Percentiles rank a stretch among this genome's conserved stretches.
Conservation (phyloP, 1,140 invertebrate genomes). For the Thrips palmi region DNA sequence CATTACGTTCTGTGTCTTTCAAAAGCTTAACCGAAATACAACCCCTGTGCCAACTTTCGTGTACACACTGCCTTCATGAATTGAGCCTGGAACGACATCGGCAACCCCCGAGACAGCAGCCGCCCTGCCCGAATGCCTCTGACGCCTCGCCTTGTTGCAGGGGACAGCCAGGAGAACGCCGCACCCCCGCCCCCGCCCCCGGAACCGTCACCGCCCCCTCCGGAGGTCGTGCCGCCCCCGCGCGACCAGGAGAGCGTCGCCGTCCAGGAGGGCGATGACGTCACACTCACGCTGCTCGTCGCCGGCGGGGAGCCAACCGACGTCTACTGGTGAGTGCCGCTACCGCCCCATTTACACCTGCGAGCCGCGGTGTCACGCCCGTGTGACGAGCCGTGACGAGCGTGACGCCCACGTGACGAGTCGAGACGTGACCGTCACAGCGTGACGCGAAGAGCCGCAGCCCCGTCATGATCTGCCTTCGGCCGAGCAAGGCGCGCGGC, state of each 20-base stretch:
- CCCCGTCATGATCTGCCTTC: background rate
- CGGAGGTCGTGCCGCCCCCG: too few relatives aligned
- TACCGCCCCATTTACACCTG: background rate
- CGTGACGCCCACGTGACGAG: background rate
- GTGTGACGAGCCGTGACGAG: slow-evolving; percentile 1
- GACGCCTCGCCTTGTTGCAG: too few relatives aligned
- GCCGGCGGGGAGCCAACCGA: slow-evolving; percentile 11
- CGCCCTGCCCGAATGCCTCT: too few relatives aligned
- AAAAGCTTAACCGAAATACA: too few relatives aligned
- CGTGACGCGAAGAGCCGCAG: background rate
- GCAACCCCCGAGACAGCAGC: too few relatives aligned
- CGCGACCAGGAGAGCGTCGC: background rate
- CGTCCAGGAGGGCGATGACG: slow-evolving; percentile 13
- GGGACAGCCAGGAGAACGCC: too few relatives aligned
- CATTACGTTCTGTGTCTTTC: too few relatives aligned
- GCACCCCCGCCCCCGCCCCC: too few relatives aligned
- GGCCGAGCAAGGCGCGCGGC: background rate
- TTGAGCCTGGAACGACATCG: too few relatives aligned
- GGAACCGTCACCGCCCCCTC: too few relatives aligned
- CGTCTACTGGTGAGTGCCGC: slow-evolving; percentile 13
- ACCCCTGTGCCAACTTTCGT: too few relatives aligned
- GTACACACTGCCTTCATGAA: too few relatives aligned
- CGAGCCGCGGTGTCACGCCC: background rate
- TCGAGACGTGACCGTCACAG: background rate
- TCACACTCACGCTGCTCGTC: slow-evolving; percentile 12